Percentiles rank a stretch among this genome's conserved stretches.
Conservation (phyloP, 2,888 invertebrate genomes). For the Oxytorus armatus region DNA sequence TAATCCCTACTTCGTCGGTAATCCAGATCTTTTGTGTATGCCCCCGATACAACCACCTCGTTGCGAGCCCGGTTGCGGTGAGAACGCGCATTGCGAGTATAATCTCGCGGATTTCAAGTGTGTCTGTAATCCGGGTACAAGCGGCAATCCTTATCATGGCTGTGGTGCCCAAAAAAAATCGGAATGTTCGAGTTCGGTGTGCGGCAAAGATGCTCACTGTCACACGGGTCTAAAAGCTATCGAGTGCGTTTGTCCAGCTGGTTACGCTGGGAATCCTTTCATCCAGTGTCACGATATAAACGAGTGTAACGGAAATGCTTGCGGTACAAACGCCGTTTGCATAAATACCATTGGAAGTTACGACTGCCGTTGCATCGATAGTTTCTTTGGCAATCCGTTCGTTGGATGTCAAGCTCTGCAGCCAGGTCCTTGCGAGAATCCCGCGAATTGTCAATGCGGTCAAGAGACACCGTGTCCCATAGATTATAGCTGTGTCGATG, state of each 20-base stretch:
- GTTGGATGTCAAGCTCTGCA: conserved; percentile 91
- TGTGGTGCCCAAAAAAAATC: conserved; percentile 90
- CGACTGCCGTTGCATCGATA: conserved; percentile 94
- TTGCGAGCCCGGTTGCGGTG: conserved; percentile 92
- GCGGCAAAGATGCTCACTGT: conserved; percentile 93
- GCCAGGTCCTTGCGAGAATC: conserved; percentile 89
- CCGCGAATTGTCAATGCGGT: conserved; percentile 89
- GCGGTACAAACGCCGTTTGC: conserved; percentile 94
- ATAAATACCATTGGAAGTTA: conserved; percentile 95
- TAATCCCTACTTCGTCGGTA: conserved; percentile 94
- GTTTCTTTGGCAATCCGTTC: conserved; percentile 95
- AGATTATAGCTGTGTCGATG: conserved; percentile 90
- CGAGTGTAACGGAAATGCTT: conserved; percentile 92
- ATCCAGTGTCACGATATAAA: conserved; percentile 93
- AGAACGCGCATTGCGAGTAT: conserved; percentile 95
- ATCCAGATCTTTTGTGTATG: conserved; percentile 95
- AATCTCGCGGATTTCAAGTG: conserved; percentile 90
- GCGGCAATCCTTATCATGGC: conserved; percentile 94
- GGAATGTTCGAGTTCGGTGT: conserved; percentile 90
- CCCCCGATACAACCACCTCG: conserved; percentile 92
- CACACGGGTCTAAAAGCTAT: conserved; percentile 90
- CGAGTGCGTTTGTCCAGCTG: conserved; percentile 93
- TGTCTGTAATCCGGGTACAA: conserved; percentile 93
- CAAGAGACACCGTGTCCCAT: conserved; percentile 90
- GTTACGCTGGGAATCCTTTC: conserved; percentile 95